Base-by-base conservation (phyloP, 1,140 invertebrate genomes). In the Cherax quadricarinatus region DNA sequence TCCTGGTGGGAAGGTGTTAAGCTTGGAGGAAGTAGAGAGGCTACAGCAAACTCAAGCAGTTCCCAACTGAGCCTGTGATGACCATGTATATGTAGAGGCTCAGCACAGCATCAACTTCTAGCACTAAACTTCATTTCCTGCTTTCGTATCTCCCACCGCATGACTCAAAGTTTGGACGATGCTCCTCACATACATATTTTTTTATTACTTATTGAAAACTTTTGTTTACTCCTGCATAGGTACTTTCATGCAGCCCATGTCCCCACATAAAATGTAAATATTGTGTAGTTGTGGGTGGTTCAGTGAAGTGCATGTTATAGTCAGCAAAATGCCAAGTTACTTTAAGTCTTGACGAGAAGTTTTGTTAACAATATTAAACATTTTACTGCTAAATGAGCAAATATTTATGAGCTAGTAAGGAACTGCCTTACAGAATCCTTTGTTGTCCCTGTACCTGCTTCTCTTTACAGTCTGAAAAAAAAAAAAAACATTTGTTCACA, bases 11-110 rank as follows among this genome's bases (percentile, higher is more conserved):
- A 95, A 94, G 49, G 94, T 95, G 87, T 96, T 98, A 80, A 97
- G 97, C 87, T 96, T 98, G 81, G 97, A 98, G 95, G 97, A 98
- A 95, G 96, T 98, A 70, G 97, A 98, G 95, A 96, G 97, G 93
- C 96, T 97, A 93, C 97, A 97, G 95, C 97, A 97, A 75, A 91
- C 90, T 86, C 90, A 91, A 62, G 90, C 85, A 24, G 90, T 91
- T 57, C 90, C 90, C 10, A 91, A 91, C 83, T 91, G 90, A 91
- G 85, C 83, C 7, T 91, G 24, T 73, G 48, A 73, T 14, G 85
- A 49, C 53, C n/a, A n/a, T 87, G 30, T 66, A 51, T 30, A 21
- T 57, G 66, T 70, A n/a, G 70, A 7, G 12, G 5, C 24, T 75
- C 70, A 73, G 21, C 14, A 75, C 6, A 75, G 70, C 24, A 30